Evolutionary conservation across 2,113 vertebrate species (phyloP).

Genomic region (Lophotis ruficrista): DNA sequence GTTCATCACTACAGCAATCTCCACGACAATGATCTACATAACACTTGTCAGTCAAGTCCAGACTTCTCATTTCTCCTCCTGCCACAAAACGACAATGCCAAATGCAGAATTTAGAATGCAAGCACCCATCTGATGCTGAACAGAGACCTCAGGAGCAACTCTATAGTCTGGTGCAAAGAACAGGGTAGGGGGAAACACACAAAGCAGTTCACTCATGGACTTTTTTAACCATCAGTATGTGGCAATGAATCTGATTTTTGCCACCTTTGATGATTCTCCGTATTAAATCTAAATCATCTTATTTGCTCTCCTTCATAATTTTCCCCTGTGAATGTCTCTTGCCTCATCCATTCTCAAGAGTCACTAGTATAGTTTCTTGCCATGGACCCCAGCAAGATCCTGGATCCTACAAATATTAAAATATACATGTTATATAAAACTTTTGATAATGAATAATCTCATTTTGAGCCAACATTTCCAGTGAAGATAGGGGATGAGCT

Average conservation of each 20-base stretch:
- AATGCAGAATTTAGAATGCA: neutral
- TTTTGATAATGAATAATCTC: neutral
- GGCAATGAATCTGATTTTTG: neutral
- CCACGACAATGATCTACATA: neutral
- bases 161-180: neutral
- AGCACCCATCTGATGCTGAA: neutral
- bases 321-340: neutral
- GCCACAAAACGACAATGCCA: neutral
- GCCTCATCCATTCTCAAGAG: neutral
- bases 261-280: neutral
- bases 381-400: neutral
- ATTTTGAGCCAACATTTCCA: neutral
- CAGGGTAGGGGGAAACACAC: neutral
- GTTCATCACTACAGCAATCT: neutral
- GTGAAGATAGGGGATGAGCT: neutral
- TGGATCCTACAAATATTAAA: neutral
- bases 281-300: neutral
- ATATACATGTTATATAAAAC: neutral
- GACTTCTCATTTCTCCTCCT: neutral
- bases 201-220: neutral
- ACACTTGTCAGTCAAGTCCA: neutral
- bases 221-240: neutral
- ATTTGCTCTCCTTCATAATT: neutral
- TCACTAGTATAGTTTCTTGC: neutral
- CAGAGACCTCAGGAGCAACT: neutral